Conservation (phyloP, 1,140 invertebrate species). For the Scaptomyza pallida region DNA sequence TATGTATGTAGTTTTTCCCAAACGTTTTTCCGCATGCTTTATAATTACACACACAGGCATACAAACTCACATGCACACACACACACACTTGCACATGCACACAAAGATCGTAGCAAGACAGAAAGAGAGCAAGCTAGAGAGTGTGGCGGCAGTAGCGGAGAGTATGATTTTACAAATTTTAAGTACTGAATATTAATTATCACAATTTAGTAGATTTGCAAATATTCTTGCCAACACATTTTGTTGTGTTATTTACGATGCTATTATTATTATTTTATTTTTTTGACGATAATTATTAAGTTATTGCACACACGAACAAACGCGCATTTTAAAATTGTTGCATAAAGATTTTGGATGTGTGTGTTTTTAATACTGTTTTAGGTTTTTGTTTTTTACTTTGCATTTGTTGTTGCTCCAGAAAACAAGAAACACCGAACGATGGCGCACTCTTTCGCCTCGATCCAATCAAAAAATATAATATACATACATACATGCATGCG, state of each 20-base stretch:
- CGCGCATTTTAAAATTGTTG: conserved; percentile 38
- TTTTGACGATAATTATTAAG: conserved; percentile 51
- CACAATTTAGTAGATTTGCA: conserved; percentile 46
- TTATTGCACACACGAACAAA: conserved; percentile 6
- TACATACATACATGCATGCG: conserved; percentile 55
- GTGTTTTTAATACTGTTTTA: conserved; percentile 32
- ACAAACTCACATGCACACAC: conserved; percentile 16
- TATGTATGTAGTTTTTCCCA: conserved; percentile 16
- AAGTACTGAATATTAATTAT: conserved; percentile 44
- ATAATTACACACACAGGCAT: conserved; percentile 43
- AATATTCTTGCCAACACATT: conserved; percentile 69
- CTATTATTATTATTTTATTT: too few relatives aligned
- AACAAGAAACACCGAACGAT: conserved; percentile 48
- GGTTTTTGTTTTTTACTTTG: conserved; percentile 37
- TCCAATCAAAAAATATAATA: conserved; percentile 76
- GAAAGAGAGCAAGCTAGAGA: conserved; percentile 11
- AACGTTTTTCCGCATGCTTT: conserved; percentile 52
- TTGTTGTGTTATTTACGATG: conserved; percentile 23
- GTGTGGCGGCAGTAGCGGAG: conserved; percentile 6
- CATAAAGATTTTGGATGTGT: conserved; percentile 46
- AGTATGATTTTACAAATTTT: conserved; percentile 13
- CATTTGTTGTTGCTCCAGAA: conserved; percentile 30
- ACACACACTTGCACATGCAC: neutral
- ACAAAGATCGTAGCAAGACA: conserved; percentile 33
- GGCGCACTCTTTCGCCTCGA: conserved; percentile 67